Evolutionary conservation across 2,888 invertebrate species (phyloP).

Genomic region (Polydrusus cervinus): DNA sequence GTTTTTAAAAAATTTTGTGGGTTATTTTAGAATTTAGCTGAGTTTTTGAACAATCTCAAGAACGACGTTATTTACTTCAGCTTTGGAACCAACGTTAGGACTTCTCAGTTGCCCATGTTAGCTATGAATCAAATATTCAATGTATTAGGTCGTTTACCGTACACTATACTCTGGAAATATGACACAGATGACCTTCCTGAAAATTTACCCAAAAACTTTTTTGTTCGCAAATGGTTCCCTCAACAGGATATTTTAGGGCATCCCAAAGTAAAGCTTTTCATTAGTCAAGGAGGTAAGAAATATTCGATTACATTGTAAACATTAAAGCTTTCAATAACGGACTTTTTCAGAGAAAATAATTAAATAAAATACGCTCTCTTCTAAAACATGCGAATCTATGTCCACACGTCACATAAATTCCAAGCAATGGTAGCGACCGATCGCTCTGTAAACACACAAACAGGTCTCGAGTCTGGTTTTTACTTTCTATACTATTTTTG

Average conservation of each 20-base stretch:
- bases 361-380: too few relatives aligned
- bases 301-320: neutral
- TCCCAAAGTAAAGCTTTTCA: constrained; percentile 62
- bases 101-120: constrained; percentile 63
- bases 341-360: neutral
- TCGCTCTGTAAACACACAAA: too few relatives aligned
- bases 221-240: constrained; percentile 68
- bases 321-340: neutral
- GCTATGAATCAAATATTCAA: constrained; percentile 64
- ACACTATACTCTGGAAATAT: constrained; percentile 71
- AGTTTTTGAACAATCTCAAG: constrained; percentile 65
- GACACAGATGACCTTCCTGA: constrained; percentile 64
- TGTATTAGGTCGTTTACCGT: constrained; percentile 68
- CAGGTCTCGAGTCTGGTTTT: too few relatives aligned
- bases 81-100: constrained; percentile 70
- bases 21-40: constrained; percentile 64
- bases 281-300: constrained; percentile 61
- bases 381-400: too few relatives aligned
- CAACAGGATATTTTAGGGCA: constrained; percentile 68
- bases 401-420: too few relatives aligned
- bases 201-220: constrained; percentile 67
- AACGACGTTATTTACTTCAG: constrained; percentile 70
- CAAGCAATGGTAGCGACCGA: too few relatives aligned
- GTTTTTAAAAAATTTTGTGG: neutral
- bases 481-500: too few relatives aligned